Evolutionary conservation across 2,888 invertebrate species (phyloP).

Genomic region (Yponomeuta malinellus): DNA sequence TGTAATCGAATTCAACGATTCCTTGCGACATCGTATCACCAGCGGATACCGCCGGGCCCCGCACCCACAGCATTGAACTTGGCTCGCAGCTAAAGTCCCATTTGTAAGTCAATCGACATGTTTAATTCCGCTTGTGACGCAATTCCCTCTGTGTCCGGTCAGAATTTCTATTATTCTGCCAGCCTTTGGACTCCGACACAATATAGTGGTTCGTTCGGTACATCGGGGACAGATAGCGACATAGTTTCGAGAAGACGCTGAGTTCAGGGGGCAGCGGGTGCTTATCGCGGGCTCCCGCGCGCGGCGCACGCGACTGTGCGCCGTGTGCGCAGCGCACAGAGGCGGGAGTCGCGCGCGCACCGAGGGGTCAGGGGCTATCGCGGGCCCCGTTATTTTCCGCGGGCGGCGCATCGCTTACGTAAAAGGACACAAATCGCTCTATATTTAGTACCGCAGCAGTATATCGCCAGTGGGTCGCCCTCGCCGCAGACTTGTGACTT

Average conservation of each 20-base stretch:
- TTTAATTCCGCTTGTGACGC: constrained; percentile 2
- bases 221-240: neutral
- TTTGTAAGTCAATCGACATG: constrained; percentile 3
- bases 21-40: neutral
- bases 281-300: constrained; percentile 32
- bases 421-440: constrained; percentile 10
- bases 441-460: neutral
- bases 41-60: neutral
- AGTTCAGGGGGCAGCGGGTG: constrained; percentile 37
- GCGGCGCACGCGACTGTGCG: neutral
- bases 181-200: neutral
- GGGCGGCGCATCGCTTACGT: constrained; percentile 1
- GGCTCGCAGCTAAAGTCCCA: neutral
- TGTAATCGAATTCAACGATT: constrained; percentile 3
- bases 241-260: constrained; percentile 12
- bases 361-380: constrained; percentile 4
- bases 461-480: constrained; percentile 2
- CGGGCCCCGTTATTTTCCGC: constrained; percentile 6
- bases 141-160: neutral
- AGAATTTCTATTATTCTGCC: neutral
- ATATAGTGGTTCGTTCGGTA: neutral
- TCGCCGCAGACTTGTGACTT: constrained; percentile 4
- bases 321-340: neutral
- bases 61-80: neutral
- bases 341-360: neutral